These are phyloP conservation scores for Criorhina ranunculi DNA, from an alignment of 2,888 invertebrate genomes.

Conservation along the genomic window DNA sequence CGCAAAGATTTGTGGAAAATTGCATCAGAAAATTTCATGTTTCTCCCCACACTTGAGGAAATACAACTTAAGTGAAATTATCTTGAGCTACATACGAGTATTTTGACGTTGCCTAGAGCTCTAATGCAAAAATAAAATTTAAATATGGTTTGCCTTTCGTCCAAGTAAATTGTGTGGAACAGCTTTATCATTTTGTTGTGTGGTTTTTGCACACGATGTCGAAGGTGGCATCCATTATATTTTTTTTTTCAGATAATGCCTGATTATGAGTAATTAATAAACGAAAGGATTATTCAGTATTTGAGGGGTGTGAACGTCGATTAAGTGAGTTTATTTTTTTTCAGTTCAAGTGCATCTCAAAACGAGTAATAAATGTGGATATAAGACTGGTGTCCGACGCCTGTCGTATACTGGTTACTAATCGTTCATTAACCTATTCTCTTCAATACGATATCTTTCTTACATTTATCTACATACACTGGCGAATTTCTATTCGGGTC, in stretches of 20 bases:
- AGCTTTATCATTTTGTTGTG: conserved; percentile 7
- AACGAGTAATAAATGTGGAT: no score
- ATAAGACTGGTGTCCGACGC: no score
- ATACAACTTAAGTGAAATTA: conserved; percentile 17
- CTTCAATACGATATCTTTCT: no score
- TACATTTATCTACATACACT: no score
- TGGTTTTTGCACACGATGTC: conserved; percentile 7
- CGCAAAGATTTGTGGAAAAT: conserved; percentile 37
- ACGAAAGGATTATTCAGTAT: not conserved
- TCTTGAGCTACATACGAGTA: conserved; percentile 7
- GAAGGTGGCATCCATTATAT: not conserved
- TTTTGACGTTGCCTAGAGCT: conserved; percentile 5
- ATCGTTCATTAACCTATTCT: no score
- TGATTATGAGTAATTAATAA: not conserved
- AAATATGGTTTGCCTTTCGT: not conserved
- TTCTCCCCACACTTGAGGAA: not conserved
- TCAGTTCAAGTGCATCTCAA: no score
- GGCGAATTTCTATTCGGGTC: no score
- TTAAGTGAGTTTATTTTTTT: not conserved
- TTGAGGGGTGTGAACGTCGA: not conserved
- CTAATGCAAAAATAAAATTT: not conserved
- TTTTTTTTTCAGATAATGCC: not conserved
- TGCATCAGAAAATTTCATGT: conserved; percentile 39
- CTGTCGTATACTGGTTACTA: no score
- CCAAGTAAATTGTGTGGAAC: not conserved